Percentiles rank a stretch among this genome's conserved stretches.
Conservation (phyloP, 2,888 invertebrate species). For the Ernsta delagoae region DNA sequence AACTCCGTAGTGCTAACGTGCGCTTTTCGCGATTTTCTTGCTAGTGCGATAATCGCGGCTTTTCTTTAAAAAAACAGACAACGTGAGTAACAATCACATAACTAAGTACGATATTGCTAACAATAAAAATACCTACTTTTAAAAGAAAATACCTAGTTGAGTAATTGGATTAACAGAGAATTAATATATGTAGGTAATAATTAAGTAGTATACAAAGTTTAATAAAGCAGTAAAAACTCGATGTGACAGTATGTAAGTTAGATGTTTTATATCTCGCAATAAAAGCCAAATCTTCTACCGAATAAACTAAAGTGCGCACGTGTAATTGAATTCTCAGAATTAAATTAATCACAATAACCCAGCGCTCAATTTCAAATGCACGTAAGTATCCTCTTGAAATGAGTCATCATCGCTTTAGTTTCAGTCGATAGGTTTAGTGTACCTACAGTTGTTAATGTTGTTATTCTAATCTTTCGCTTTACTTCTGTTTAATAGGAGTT, state of each 20-base stretch:
- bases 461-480: too few relatives aligned
- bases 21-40: conserved; percentile 47
- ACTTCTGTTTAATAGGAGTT: too few relatives aligned
- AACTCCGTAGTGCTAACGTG: conserved; percentile 47
- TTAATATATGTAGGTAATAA: too few relatives aligned
- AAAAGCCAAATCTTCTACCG: too few relatives aligned
- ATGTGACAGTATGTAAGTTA: too few relatives aligned
- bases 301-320: not conserved
- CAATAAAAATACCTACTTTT: not conserved
- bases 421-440: conserved; percentile 3
- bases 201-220: too few relatives aligned
- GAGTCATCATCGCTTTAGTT: conserved; percentile 26
- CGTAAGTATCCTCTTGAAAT: conserved; percentile 27
- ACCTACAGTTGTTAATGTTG: too few relatives aligned
- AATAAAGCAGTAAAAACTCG: too few relatives aligned
- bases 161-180: too few relatives aligned
- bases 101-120: not conserved
- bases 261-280: too few relatives aligned
- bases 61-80: not conserved
- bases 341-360: conserved; percentile 11
- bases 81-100: not conserved
- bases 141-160: not conserved
- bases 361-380: conserved; percentile 33
- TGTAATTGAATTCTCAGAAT: not conserved
- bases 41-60: not conserved